These are phyloP conservation scores for Zygaena filipendulae DNA, from an alignment of 2,888 invertebrate species.

Conservation along the genomic window DNA sequence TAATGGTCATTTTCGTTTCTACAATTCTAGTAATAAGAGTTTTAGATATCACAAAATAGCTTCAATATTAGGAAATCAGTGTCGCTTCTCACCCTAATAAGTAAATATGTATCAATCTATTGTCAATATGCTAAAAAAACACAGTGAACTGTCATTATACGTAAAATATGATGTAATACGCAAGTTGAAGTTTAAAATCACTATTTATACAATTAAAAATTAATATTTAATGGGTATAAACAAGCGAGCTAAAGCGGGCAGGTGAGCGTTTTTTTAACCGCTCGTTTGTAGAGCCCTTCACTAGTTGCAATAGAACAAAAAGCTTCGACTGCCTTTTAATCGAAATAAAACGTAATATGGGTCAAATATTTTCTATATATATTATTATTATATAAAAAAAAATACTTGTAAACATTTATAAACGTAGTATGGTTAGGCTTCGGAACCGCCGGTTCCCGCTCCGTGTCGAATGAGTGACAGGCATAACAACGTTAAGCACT, in stretches of 20 bases:
- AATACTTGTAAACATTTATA: conserved; percentile 51
- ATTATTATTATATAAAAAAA: too few species aligned
- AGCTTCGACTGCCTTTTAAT: conserved; percentile 53
- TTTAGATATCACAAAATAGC: conserved; percentile 60
- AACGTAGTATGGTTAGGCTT: conserved; percentile 59
- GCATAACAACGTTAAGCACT: conserved; percentile 26
- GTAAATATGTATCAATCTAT: too few species aligned
- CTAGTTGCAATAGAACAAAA: conserved; percentile 39
- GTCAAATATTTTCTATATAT: conserved; percentile 64
- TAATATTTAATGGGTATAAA: too few species aligned
- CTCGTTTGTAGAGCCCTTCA: conserved; percentile 14
- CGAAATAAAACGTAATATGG: conserved; percentile 32
- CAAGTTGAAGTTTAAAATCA: conserved; percentile 55
- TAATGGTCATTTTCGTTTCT: conserved; percentile 14
- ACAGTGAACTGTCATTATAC: conserved; percentile 62
- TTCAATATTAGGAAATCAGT: conserved; percentile 58
- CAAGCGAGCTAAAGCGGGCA: conserved; percentile 13
- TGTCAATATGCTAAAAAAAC: too few species aligned
- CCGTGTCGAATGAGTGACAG: conserved; percentile 38
- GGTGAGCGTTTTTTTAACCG: conserved; percentile 10
- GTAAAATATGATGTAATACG: conserved; percentile 59
- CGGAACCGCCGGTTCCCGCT: conserved; percentile 48
- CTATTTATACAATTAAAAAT: too few species aligned
- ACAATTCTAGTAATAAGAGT: too few species aligned
- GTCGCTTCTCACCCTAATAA: conserved; percentile 53